Percentiles rank a stretch among this genome's conserved stretches.
These are phyloP conservation scores for Leptinotarsa texana DNA, from an alignment of 1,140 invertebrate genomes.

Conservation along the genomic window DNA sequence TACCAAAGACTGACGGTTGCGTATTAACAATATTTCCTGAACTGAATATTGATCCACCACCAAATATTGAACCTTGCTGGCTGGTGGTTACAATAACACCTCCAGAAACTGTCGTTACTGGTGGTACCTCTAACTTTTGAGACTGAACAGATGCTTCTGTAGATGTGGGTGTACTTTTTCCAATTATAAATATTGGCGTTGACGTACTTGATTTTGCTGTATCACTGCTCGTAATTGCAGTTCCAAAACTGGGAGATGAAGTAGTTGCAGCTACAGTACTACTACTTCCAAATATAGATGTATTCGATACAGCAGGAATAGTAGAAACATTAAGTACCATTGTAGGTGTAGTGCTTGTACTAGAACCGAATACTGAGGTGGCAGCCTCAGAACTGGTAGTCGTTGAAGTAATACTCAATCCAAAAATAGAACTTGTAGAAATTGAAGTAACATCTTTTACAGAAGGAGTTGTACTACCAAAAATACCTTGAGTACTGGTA, in stretches of 20 bases:
- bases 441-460: background rate
- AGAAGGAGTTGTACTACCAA: background rate
- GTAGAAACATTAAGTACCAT: background rate
- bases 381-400: conserved; percentile 6
- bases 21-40: background rate
- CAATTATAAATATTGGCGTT: background rate
- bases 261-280: background rate
- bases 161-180: background rate
- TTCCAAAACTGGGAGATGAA: conserved; percentile 26
- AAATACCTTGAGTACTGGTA: background rate
- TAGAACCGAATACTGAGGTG: background rate
- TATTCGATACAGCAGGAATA: background rate
- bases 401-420: background rate
- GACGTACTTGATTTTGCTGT: conserved; percentile 6
- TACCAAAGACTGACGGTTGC: conserved; percentile 32
- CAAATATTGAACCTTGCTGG: conserved; percentile 21
- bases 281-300: background rate
- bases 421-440: background rate
- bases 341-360: background rate
- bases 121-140: conserved; percentile 11
- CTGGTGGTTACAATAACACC: background rate
- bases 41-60: background rate
- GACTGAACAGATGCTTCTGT: conserved; percentile 12
- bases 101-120: background rate
- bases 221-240: background rate